Evolutionary conservation across 2,888 invertebrate species (phyloP), one percentile per base, ranked within the genome.

Genomic region (Drosophila basisetae): DNA sequence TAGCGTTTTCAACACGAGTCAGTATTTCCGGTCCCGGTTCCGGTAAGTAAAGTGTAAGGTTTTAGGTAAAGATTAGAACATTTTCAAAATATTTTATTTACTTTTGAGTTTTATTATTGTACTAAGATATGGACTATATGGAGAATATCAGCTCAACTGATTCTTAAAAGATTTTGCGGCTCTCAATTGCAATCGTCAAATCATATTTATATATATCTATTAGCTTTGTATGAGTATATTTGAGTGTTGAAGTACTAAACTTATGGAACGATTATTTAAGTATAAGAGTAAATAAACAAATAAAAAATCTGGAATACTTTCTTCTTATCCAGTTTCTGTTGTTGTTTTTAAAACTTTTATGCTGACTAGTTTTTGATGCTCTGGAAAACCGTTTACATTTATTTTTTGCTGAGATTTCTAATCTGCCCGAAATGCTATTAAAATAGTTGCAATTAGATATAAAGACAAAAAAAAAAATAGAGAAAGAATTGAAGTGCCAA

Each of bases 301-400:
- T 16, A 22, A 4, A 47, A 9, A 16, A 47, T 47, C 28, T 9
- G 25, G 7, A 16, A 18, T 30, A 28, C 35, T 1, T 25, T 28
- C 1, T 9, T 6, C 16, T 60, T 28, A 35, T 16, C 13, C n/a
- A 31, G 28, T 31, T 63, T 31, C 18, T 18, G 3, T 25, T 39
- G 25, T 25, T 47, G 10, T 18, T 9, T 3, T n/a, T 2, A 41
- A 18, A 61, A 65, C 50, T 75, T 65, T 58, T 30, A 41, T 41
- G 31, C 49, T 62, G 64, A 74, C 66, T 58, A 64, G 50, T 43
- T 64, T 33, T 49, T 67, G 67, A 61, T 67, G 54, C 61, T 41
- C 4, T 2, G 9, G 30, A 28, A 68, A 60, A 43, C 59, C 55
- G 54, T 39, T 70, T 49, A 52, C 25, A 35, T 37, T 61, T 53